Evolutionary conservation across 2,797 vertebrate genomes (phyloP).

Genomic region (Scleropages formosus): DNA sequence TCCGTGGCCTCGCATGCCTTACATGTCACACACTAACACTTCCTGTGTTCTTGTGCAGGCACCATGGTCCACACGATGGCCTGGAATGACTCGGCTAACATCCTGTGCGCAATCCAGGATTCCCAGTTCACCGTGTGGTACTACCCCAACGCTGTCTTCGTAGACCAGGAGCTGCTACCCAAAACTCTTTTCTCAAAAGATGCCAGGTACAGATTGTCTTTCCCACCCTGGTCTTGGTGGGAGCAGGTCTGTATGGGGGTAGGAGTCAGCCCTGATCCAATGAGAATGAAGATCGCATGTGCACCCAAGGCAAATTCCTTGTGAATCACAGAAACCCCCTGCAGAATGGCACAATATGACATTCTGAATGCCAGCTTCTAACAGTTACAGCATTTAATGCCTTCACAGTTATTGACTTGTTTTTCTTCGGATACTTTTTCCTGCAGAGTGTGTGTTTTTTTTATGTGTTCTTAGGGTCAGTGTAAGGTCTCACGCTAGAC

Average conservation of each 20-base stretch:
- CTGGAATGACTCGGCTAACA: conserved; percentile 88
- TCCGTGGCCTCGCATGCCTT: background rate
- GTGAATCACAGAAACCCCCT: too few species aligned
- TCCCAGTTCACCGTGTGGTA: conserved; percentile 85
- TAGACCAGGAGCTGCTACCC: conserved; percentile 87
- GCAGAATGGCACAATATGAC: too few species aligned
- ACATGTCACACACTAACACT: background rate
- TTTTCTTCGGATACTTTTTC: too few species aligned
- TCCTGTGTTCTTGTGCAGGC: conserved; percentile 61
- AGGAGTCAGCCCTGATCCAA: too few species aligned
- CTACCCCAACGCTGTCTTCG: conserved; percentile 83
- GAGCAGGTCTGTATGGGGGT: background rate
- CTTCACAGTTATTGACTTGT: too few species aligned
- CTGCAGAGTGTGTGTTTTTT: too few species aligned
- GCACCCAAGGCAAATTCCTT: too few species aligned
- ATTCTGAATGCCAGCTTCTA: too few species aligned
- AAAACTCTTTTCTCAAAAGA: conserved; percentile 84
- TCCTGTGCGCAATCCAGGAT: conserved; percentile 91
- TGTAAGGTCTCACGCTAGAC: background rate
- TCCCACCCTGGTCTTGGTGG: background rate
- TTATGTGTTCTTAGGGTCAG: too few species aligned
- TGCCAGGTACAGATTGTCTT: conserved; percentile 71
- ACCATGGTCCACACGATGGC: conserved; percentile 89
- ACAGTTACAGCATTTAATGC: too few species aligned
- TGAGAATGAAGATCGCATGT: too few species aligned